A percentile compares a stretch with the other conserved stretches of the same genome.
Evolutionary conservation across 2,888 invertebrate species (phyloP).

Genomic region (Saturnia pavonia): DNA sequence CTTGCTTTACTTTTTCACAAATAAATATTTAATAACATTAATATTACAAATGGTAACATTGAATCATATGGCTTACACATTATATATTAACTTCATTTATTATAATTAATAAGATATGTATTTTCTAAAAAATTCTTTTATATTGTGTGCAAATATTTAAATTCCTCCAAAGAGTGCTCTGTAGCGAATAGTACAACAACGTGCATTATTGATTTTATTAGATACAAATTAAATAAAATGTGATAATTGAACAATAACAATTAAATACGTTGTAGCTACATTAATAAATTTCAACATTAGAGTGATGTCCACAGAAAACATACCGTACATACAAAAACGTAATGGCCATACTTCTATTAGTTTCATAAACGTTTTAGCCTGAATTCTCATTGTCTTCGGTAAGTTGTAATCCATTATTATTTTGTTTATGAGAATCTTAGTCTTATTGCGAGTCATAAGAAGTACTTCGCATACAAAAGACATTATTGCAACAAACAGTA

Average conservation of each 20-base stretch:
- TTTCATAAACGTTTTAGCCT: constrained; percentile 60
- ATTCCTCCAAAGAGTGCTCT: too few relatives aligned
- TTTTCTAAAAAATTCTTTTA: not conserved
- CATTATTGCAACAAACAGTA: constrained; percentile 44
- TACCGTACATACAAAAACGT: constrained; percentile 49
- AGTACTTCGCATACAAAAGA: constrained; percentile 49
- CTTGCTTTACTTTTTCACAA: too few relatives aligned
- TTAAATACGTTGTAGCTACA: constrained; percentile 60
- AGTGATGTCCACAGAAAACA: constrained; percentile 59
- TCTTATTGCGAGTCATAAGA: constrained; percentile 41
- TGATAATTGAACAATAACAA: constrained; percentile 60
- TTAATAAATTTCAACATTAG: constrained; percentile 61
- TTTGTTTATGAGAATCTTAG: constrained; percentile 52
- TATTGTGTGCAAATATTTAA: too few relatives aligned
- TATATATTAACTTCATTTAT: constrained; percentile 12
- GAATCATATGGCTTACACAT: constrained; percentile 34
- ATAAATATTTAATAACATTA: constrained; percentile 39
- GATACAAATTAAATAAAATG: constrained; percentile 44
- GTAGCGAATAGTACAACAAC: too few relatives aligned
- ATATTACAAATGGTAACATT: constrained; percentile 48
- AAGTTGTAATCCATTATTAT: constrained; percentile 58
- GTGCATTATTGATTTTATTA: not conserved
- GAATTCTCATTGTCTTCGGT: constrained; percentile 47
- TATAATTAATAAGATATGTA: not conserved
- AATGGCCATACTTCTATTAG: constrained; percentile 55